A percentile compares a stretch with the other conserved stretches of the same genome.
Evolutionary conservation across 1,140 invertebrate genomes (phyloP).

Genomic region (Conus ventricosus): DNA sequence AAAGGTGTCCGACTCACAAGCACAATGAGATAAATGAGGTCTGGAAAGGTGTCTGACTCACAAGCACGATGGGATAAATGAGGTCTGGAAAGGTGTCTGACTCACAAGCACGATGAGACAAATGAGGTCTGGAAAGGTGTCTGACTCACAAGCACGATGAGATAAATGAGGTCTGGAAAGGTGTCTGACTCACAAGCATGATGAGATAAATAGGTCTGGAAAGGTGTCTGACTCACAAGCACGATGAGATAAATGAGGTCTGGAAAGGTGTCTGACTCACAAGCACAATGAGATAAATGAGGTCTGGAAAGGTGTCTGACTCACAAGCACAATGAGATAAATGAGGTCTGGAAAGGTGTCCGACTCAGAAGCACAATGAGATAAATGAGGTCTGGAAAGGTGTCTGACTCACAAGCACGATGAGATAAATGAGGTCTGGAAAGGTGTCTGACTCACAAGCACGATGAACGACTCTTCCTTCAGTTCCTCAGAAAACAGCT

Average conservation of each 20-base stretch:
- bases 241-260: constrained; percentile 52
- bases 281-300: constrained; percentile 58
- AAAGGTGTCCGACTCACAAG: constrained; percentile 54
- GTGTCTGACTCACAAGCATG: constrained; percentile 59
- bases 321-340: constrained; percentile 66
- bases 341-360: not conserved
- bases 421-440: too few relatives aligned
- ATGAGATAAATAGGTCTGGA: constrained; percentile 45
- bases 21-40: constrained; percentile 53
- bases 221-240: constrained; percentile 54
- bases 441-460: constrained; percentile 54
- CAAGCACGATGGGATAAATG: constrained; percentile 58
- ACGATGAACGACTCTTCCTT: constrained; percentile 70
- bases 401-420: constrained; percentile 55
- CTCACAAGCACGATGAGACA: constrained; percentile 67
- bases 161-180: too few relatives aligned
- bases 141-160: constrained; percentile 66
- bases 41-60: constrained; percentile 42
- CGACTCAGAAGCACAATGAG: constrained; percentile 67
- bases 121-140: not conserved
- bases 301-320: constrained; percentile 3
- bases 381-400: not conserved
- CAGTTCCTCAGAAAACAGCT: constrained; percentile 63
- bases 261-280: constrained; percentile 48
- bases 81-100: not conserved